A percentile compares a stretch with the other conserved stretches of the same genome.
Conservation (phyloP, 2,113 vertebrate genomes). For the Rhagologus leucostigma region DNA sequence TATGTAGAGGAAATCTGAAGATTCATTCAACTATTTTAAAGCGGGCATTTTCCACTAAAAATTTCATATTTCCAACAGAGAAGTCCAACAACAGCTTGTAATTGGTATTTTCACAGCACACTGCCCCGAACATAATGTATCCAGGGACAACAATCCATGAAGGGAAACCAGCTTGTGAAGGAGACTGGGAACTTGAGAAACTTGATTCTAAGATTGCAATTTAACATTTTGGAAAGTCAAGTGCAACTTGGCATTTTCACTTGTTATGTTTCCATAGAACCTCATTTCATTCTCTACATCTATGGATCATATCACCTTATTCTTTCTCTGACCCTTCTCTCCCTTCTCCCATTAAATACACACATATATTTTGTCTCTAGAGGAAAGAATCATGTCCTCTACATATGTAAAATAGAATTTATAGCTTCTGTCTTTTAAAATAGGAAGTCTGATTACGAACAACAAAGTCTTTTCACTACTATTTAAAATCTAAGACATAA, state of each 20-base stretch:
- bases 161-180: neutral
- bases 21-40: neutral
- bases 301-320: neutral
- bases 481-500: neutral
- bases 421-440: neutral
- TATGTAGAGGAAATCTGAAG: neutral
- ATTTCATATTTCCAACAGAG: neutral
- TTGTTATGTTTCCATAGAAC: neutral
- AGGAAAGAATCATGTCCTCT: neutral
- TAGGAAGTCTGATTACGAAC: neutral
- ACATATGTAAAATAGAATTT: neutral
- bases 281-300: neutral
- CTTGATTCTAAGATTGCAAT: neutral
- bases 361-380: neutral
- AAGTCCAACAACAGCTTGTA: neutral
- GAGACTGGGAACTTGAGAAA: neutral
- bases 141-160: neutral
- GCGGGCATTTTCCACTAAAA: neutral
- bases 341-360: neutral
- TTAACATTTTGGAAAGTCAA: neutral
- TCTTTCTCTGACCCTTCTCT: neutral
- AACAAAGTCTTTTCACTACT: neutral
- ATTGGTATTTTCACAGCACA: neutral
- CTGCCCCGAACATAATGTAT: neutral
- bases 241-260: neutral